These are phyloP conservation scores for Halotydeus destructor DNA, from an alignment of 1,140 invertebrate species.

Conservation along the genomic window DNA sequence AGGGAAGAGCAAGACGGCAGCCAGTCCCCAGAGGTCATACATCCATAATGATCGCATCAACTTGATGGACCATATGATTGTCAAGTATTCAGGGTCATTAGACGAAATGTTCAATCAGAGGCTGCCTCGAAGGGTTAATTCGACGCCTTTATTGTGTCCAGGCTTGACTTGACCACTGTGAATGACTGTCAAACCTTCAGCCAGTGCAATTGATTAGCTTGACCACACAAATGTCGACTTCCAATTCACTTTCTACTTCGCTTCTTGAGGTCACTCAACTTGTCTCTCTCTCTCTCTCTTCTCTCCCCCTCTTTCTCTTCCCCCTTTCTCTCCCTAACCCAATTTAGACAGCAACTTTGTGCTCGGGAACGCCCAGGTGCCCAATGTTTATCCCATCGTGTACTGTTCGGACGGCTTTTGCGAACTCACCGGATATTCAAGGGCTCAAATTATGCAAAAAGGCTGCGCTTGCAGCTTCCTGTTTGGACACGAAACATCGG, in stretches of 20 bases:
- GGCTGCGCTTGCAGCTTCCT: constrained; percentile 88
- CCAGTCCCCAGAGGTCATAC: too few relatives aligned
- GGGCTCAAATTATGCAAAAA: constrained; percentile 91
- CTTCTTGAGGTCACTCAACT: background rate
- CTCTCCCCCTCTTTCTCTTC: background rate
- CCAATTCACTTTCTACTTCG: background rate
- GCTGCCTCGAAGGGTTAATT: background rate
- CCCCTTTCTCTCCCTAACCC: background rate
- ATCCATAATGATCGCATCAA: too few relatives aligned
- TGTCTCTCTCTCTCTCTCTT: background rate
- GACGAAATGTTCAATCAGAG: background rate
- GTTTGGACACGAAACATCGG: constrained; percentile 67
- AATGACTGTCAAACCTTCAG: background rate
- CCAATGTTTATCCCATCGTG: constrained; percentile 65
- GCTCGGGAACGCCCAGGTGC: constrained; percentile 83
- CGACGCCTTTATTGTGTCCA: background rate
- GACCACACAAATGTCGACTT: too few relatives aligned
- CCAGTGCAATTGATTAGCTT: too few relatives aligned
- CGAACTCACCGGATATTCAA: constrained; percentile 75
- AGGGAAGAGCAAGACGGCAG: too few relatives aligned
- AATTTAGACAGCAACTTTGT: constrained; percentile 84
- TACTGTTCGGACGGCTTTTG: constrained; percentile 96
- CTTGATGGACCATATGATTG: too few relatives aligned
- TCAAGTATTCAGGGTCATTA: too few relatives aligned
- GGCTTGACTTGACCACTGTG: background rate